Conservation (phyloP, 2,113 vertebrate genomes). For the Agapornis roseicollis region DNA sequence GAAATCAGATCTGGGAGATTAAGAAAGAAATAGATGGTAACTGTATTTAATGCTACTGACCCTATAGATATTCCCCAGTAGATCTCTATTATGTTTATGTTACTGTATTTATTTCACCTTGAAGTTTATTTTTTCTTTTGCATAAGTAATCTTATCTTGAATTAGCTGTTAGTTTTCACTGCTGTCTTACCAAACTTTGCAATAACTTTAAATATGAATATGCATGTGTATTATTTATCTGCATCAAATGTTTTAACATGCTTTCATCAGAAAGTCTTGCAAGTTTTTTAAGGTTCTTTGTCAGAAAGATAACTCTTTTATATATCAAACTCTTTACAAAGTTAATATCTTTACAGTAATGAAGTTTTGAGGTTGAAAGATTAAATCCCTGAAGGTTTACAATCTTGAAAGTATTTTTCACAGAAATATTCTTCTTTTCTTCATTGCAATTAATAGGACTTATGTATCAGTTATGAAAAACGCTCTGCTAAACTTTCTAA, state of each 20-base stretch:
- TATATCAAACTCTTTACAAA: neutral
- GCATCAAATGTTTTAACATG: slow-evolving; percentile 45
- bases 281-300: slow-evolving; percentile 25
- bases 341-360: slow-evolving; percentile 3
- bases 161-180: slow-evolving; percentile 4
- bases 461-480: neutral
- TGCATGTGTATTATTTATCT: slow-evolving; percentile 63
- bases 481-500: neutral
- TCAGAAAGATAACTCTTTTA: slow-evolving; percentile 40
- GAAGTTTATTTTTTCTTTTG: neutral
- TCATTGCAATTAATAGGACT: neutral
- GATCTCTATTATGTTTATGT: neutral
- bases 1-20: neutral
- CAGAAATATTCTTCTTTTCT: neutral
- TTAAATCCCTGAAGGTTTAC: slow-evolving; percentile 33
- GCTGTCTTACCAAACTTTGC: slow-evolving; percentile 8
- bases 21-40: neutral
- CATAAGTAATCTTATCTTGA: neutral
- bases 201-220: slow-evolving; percentile 54
- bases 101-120: neutral
- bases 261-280: slow-evolving; percentile 38
- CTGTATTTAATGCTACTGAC: neutral
- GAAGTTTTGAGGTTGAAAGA: slow-evolving; percentile 46
- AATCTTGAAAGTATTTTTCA: neutral
- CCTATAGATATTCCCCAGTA: neutral